Base-by-base conservation (phyloP, 1,140 invertebrate genomes). In the Lepidurus packardi region DNA sequence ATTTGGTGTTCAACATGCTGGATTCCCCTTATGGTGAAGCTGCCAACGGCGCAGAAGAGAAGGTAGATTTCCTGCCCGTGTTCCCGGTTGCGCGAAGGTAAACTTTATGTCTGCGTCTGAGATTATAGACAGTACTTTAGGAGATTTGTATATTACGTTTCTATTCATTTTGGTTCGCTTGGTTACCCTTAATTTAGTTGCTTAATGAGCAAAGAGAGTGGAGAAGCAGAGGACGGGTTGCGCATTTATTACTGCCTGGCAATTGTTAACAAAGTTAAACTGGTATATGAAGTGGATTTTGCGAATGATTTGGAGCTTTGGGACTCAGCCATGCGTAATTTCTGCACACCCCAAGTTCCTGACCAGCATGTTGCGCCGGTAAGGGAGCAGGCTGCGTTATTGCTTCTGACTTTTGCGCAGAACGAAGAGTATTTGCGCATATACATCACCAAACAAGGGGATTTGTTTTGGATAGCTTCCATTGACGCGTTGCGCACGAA, bases 41-140 rank as follows among this genome's bases (percentile, higher is more conserved):
- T 65, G 53, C 16, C 53, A 16, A 21, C 21, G 13, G 53, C 13
- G 53, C 21, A 7, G 53, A 65, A 65, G 53, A 65, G 53, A 65
- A 65, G 21, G 53, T 65, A 65, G 53, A 65, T 65, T 16, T 65
- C 9, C 7, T 21, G 9, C 53, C 8, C 9, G 53, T 65, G 16
- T 65, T 65, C 53, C 6, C 53, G 16, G 53, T 65, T 65, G 53
- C 53, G 53, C 53, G 53, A 65, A 65, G 53, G 53, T 65, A 47
- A n/a, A 7, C 1, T 65, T 34, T 34, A 2, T 34, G 34, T 10
- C 13, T 65, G 13, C 53, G 16, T 65, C 9, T 16, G 6, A 4
- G 16, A 13, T 0, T n/a, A 2, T 7, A 16, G 21, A 65, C 21
- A n/a, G 13, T 13, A 34, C 34, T 34, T 34, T 2, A 34, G 2